phyloP scores from a whole-genome alignment of 2,113 vertebrate species.

The Hypocryptadius cinnamomeus region DNA sequence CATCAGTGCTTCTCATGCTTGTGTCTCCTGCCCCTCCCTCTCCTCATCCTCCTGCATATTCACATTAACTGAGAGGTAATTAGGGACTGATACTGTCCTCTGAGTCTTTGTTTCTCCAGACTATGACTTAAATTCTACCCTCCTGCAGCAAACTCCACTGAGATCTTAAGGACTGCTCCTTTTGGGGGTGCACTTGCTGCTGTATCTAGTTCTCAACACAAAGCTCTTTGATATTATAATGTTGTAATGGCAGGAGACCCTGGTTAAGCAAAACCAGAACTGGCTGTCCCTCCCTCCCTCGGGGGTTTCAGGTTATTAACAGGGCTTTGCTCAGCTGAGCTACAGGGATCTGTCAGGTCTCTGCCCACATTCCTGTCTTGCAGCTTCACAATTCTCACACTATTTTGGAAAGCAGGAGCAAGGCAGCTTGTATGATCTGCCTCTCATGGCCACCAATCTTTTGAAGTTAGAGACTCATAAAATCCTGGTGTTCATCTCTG shows the following conservation, averaged over 20 bases:
- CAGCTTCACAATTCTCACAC: constrained; percentile 1
- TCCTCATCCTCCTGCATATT: neutral
- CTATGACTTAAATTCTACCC: neutral
- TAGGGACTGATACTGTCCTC: neutral
- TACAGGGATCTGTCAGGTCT: neutral
- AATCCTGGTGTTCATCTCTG: neutral
- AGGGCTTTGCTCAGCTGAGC: constrained; percentile 33
- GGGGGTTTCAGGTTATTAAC: constrained; percentile 39
- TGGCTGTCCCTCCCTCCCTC: neutral
- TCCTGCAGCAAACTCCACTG: neutral
- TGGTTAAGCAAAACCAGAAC: constrained; percentile 39
- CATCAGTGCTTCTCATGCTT: neutral
- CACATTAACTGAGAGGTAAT: neutral
- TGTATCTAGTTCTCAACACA: neutral
- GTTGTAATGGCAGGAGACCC: constrained; percentile 23
- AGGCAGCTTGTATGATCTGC: neutral
- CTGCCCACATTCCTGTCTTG: constrained; percentile 38
- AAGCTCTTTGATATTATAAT: constrained; percentile 42
- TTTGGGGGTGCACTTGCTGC: neutral
- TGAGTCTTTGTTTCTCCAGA: constrained; percentile 18
- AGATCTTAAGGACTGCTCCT: neutral
- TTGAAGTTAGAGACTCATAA: neutral
- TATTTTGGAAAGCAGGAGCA: neutral
- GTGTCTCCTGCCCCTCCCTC: neutral
- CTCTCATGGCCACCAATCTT: neutral